These are phyloP conservation scores for Microchirus variegatus DNA, from an alignment of 2,797 vertebrate species.

Conservation along the genomic window DNA sequence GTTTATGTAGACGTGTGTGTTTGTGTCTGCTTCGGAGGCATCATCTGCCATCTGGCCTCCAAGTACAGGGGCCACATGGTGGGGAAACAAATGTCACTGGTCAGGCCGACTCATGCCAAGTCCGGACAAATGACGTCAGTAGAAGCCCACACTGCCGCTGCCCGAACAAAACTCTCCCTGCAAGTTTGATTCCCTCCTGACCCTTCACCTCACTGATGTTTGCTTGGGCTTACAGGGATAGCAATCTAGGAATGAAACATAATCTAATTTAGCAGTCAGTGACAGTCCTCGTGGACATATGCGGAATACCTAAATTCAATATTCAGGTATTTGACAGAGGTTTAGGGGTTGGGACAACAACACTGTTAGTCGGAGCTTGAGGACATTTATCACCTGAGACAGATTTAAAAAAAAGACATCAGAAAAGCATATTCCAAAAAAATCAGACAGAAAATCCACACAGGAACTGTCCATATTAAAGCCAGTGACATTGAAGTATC, in stretches of 20 bases:
- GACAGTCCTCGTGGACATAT: constrained; percentile 14
- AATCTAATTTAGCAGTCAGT: constrained; percentile 21
- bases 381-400: constrained; percentile 21
- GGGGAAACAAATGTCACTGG: constrained; percentile 80
- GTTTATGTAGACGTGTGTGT: constrained; percentile 14
- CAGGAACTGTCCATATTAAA: constrained; percentile 49
- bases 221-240: constrained; percentile 31
- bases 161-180: constrained; percentile 50
- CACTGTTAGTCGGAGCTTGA: constrained; percentile 19
- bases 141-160: constrained; percentile 57
- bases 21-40: constrained; percentile 68
- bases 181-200: constrained; percentile 38
- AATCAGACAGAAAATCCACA: constrained; percentile 36
- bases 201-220: constrained; percentile 29
- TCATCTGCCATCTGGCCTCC: constrained; percentile 80
- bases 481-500: constrained; percentile 56
- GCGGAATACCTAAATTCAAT: constrained; percentile 27
- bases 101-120: constrained; percentile 68
- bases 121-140: constrained; percentile 73
- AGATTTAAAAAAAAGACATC: constrained; percentile 39
- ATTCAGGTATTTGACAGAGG: constrained; percentile 23
- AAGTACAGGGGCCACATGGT: constrained; percentile 77
- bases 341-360: constrained; percentile 11
- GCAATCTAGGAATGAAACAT: constrained; percentile 53
- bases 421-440: constrained; percentile 23